These are phyloP conservation scores for Oxyruncus cristatus DNA, from an alignment of 2,113 vertebrate genomes.

Conservation along the genomic window DNA sequence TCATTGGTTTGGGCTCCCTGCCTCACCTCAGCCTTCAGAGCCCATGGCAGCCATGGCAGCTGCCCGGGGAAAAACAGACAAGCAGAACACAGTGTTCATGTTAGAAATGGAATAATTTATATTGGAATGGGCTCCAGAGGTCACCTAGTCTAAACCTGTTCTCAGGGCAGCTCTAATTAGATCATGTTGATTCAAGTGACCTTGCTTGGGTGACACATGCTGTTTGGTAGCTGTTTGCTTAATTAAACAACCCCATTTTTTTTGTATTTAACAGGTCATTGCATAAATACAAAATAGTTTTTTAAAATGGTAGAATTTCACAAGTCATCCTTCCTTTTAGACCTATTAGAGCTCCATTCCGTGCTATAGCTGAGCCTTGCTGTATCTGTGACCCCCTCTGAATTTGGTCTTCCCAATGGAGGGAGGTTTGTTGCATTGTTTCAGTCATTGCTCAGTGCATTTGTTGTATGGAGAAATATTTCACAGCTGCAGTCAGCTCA, in stretches of 20 bases:
- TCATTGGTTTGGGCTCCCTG: background rate
- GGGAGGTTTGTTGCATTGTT: background rate
- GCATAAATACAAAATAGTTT: background rate
- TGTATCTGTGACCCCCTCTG: background rate
- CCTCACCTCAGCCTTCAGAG: background rate
- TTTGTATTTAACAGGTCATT: background rate
- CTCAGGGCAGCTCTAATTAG: background rate
- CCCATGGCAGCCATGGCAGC: background rate
- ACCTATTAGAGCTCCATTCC: background rate
- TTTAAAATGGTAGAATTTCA: background rate
- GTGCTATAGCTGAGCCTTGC: background rate
- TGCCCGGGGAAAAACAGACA: background rate
- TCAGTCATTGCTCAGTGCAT: background rate
- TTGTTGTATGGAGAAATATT: background rate
- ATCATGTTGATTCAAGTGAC: background rate
- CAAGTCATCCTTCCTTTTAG: background rate
- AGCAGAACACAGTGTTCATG: background rate
- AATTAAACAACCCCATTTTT: background rate
- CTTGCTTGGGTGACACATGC: background rate
- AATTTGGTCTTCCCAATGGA: background rate
- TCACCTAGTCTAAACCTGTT: background rate
- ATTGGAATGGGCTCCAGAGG: background rate
- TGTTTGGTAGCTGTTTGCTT: background rate
- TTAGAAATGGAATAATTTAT: background rate
- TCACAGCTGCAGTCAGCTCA: background rate